Conservation (phyloP, 2,888 invertebrate genomes). For the Nezara viridula region DNA sequence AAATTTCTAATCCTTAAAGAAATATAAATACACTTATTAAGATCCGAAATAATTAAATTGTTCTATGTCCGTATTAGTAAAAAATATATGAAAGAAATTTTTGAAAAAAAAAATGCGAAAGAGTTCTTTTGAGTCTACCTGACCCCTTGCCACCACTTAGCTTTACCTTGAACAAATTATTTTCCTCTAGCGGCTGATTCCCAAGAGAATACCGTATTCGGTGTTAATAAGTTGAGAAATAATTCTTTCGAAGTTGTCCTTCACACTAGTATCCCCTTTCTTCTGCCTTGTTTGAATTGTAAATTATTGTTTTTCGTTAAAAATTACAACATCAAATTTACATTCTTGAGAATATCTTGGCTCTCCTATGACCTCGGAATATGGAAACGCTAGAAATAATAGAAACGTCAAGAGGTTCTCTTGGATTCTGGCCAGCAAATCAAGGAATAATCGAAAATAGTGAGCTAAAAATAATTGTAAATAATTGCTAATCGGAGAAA, state of each 20-base stretch:
- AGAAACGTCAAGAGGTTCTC: neutral
- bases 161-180: too few relatives aligned
- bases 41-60: too few relatives aligned
- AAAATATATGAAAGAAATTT: too few relatives aligned
- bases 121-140: too few relatives aligned
- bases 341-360: neutral
- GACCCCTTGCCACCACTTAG: too few relatives aligned
- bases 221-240: neutral
- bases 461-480: neutral
- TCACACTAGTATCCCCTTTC: neutral
- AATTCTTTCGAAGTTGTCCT: neutral
- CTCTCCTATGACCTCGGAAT: neutral
- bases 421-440: neutral
- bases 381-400: slow-evolving; percentile 4
- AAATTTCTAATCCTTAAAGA: too few relatives aligned
- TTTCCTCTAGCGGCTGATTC: too few relatives aligned
- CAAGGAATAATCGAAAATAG: slow-evolving; percentile 19
- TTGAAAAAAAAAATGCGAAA: too few relatives aligned
- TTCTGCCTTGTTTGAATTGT: neutral
- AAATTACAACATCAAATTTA: neutral
- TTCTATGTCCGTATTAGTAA: too few relatives aligned
- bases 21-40: too few relatives aligned
- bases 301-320: neutral
- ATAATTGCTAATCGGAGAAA: neutral
- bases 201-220: neutral